phyloP scores from a whole-genome alignment of 1,140 invertebrate genomes.

The Leptopilina clavipes region DNA sequence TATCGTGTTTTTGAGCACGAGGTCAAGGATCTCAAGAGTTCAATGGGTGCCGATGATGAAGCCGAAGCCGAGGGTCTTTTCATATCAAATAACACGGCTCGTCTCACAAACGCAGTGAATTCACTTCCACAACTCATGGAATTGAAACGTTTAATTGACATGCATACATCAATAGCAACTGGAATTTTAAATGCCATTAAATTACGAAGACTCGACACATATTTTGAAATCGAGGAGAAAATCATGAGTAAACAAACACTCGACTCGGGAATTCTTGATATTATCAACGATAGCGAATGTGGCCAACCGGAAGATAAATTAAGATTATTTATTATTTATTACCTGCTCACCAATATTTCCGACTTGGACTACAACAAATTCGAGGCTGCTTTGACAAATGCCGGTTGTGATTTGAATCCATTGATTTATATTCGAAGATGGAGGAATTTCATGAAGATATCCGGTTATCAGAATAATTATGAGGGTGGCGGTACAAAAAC shows the following conservation, averaged over 20 bases:
- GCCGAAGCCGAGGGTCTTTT: slow-evolving; percentile 85
- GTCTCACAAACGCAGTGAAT: slow-evolving; percentile 94
- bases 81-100: slow-evolving; percentile 95
- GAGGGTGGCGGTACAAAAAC: slow-evolving; percentile 97
- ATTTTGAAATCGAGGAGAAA: slow-evolving; percentile 98
- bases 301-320: slow-evolving; percentile 95
- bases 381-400: slow-evolving; percentile 83
- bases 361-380: slow-evolving; percentile 90
- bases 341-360: slow-evolving; percentile 88
- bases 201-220: slow-evolving; percentile 92
- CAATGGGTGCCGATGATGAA: slow-evolving; percentile 91
- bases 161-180: slow-evolving; percentile 98
- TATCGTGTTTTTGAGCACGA: slow-evolving; percentile 96
- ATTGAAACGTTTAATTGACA: slow-evolving; percentile 97
- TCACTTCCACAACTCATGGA: slow-evolving; percentile 97
- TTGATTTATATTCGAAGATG: slow-evolving; percentile 92
- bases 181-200: slow-evolving; percentile 94
- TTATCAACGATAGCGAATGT: slow-evolving; percentile 89
- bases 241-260: slow-evolving; percentile 90
- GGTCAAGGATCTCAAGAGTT: slow-evolving; percentile 94
- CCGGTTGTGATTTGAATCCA: slow-evolving; percentile 90
- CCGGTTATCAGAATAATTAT: slow-evolving; percentile 82
- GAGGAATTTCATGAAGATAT: slow-evolving; percentile 90
- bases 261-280: slow-evolving; percentile 85
- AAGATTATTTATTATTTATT: slow-evolving; percentile 95